Conservation (phyloP, 2,113 vertebrate genomes). For the Ceuthmochares aereus region DNA sequence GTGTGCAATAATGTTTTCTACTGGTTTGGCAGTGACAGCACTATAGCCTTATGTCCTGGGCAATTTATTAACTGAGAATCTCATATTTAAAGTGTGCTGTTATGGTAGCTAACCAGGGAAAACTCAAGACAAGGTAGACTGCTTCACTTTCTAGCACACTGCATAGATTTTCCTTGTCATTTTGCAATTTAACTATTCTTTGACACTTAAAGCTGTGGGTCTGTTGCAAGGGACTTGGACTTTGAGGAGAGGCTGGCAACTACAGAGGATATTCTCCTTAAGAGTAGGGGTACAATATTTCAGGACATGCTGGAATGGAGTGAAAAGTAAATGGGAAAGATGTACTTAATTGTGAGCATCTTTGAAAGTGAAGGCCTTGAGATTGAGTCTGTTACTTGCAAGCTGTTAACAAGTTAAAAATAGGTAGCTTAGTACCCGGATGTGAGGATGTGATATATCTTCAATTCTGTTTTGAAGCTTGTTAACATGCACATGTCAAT, state of each 20-base stretch:
- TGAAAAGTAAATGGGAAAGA: not conserved
- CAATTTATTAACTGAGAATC: constrained; percentile 64
- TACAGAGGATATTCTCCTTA: not conserved
- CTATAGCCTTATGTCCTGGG: not conserved
- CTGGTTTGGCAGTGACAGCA: not conserved
- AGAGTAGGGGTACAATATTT: not conserved
- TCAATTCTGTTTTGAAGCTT: not conserved
- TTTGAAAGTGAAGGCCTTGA: not conserved
- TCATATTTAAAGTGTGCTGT: not conserved
- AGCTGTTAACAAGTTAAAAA: not conserved
- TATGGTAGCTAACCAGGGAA: not conserved
- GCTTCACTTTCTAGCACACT: not conserved
- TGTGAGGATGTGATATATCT: not conserved
- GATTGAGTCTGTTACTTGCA: not conserved
- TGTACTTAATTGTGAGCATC: not conserved
- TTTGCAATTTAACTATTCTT: not conserved
- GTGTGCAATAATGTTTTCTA: constrained; percentile 23
- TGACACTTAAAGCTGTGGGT: not conserved
- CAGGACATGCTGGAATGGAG: not conserved
- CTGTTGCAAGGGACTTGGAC: not conserved
- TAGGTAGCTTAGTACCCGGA: not conserved
- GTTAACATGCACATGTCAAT: not conserved
- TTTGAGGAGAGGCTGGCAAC: not conserved
- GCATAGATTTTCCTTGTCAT: not conserved
- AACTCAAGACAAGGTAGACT: not conserved